phyloP scores from a whole-genome alignment of 2,797 vertebrate genomes.

The Pipistrellus pipistrellus region DNA sequence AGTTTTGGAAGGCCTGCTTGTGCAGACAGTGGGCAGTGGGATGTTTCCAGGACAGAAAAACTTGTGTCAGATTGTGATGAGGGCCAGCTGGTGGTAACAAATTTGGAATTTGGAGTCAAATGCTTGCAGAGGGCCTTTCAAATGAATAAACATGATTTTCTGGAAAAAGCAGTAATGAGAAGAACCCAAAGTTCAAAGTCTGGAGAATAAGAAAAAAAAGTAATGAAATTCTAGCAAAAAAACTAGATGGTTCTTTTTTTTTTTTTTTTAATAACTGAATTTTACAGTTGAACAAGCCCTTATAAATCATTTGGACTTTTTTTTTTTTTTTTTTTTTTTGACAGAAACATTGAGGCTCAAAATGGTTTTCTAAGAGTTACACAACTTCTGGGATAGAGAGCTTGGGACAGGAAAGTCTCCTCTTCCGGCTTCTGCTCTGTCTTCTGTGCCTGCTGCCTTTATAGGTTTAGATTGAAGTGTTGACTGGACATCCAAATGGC shows the following conservation, averaged over 20 bases:
- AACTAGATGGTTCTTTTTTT: not conserved
- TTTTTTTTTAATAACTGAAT: not conserved
- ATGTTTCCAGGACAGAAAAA: not conserved
- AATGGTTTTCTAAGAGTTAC: not conserved
- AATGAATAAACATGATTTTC: not conserved
- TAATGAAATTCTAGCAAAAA: not conserved
- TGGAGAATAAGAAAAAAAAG: not conserved
- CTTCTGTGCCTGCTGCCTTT: not conserved
- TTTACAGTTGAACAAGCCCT: not conserved
- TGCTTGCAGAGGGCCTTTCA: not conserved
- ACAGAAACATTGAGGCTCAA: not conserved
- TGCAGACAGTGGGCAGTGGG: not conserved
- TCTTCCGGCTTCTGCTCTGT: not conserved
- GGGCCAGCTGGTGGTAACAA: not conserved
- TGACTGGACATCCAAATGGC: not conserved
- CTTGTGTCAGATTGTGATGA: not conserved
- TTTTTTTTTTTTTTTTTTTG: not conserved
- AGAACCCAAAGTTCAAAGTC: not conserved
- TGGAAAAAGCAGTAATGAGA: not conserved
- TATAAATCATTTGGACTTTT: not conserved
- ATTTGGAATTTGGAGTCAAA: not conserved
- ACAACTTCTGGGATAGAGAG: not conserved
- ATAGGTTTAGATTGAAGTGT: accelerated
- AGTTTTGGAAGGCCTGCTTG: not conserved
- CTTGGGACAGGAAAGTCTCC: not conserved